These are phyloP conservation scores for Syngnathus floridae DNA, from an alignment of 2,113 vertebrate species.

Conservation along the genomic window DNA sequence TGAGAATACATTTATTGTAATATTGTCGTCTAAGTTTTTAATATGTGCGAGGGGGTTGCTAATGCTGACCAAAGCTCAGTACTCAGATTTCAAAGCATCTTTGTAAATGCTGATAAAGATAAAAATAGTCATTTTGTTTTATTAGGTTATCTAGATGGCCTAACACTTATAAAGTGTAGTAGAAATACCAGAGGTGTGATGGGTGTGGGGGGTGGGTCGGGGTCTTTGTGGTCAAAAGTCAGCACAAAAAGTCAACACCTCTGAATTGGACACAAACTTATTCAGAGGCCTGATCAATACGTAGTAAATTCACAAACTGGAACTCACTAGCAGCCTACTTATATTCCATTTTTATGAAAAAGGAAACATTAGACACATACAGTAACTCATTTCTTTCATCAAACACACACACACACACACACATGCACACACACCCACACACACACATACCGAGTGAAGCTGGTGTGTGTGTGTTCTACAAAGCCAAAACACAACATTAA, in stretches of 20 bases:
- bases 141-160: conserved; percentile 63
- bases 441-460: conserved; percentile 44
- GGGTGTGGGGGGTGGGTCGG: conserved; percentile 46
- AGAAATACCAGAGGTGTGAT: conserved; percentile 41
- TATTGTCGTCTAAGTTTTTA: not conserved
- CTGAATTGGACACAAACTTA: conserved; percentile 20
- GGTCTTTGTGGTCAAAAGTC: conserved; percentile 20
- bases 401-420: conserved; percentile 34
- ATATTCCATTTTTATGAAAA: conserved; percentile 68
- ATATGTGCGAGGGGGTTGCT: not conserved
- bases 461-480: conserved; percentile 35
- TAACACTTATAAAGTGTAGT: conserved; percentile 71
- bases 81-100: conserved; percentile 27
- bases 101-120: conserved; percentile 50
- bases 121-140: conserved; percentile 59
- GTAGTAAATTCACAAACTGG: conserved; percentile 4
- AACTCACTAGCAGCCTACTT: conserved; percentile 31
- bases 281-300: conserved; percentile 39
- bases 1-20: not conserved
- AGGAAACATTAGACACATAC: conserved; percentile 59
- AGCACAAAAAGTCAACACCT: not conserved
- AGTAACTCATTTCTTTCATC: conserved; percentile 53
- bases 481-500: conserved; percentile 51
- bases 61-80: conserved; percentile 42
- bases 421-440: not conserved